Evolutionary conservation across 2,888 invertebrate genomes (phyloP).

Genomic region (Spatulosminthurus flaviceps): DNA sequence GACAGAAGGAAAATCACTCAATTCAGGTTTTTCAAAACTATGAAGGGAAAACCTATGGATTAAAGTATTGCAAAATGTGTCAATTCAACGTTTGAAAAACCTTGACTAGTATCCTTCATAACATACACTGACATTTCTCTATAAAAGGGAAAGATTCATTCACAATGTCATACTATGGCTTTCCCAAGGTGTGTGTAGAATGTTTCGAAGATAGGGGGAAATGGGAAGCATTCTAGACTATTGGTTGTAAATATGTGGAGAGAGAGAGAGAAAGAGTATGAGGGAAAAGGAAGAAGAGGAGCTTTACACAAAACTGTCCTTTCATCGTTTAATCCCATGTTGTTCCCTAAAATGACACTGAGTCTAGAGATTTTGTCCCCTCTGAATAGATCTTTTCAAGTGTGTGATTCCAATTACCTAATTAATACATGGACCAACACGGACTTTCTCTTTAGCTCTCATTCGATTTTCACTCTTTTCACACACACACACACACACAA

Average conservation of each 20-base stretch:
- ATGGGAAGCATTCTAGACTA: not conserved
- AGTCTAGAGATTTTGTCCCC: conserved; percentile 26
- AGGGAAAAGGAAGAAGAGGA: not conserved
- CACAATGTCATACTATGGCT: no score
- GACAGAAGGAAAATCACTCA: conserved; percentile 52
- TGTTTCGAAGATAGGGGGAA: not conserved
- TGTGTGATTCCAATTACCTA: conserved; percentile 53
- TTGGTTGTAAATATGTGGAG: not conserved
- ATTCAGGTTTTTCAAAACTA: conserved; percentile 41
- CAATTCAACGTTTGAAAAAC: conserved; percentile 28
- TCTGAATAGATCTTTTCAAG: conserved; percentile 51
- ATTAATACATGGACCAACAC: conserved; percentile 50
- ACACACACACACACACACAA: conserved; percentile 3
- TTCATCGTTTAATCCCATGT: conserved; percentile 46
- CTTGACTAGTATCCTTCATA: not conserved
- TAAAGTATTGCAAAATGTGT: conserved; percentile 38
- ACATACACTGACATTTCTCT: not conserved
- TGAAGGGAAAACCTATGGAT: conserved; percentile 27
- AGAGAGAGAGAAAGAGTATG: not conserved
- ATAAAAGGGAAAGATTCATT: not conserved
- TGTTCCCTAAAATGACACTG: conserved; percentile 37
- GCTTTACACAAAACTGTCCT: conserved; percentile 37
- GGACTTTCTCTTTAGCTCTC: conserved; percentile 37
- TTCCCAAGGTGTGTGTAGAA: no score
- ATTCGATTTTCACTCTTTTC: conserved; percentile 20